Percentiles rank a stretch among this genome's conserved stretches.
phyloP scores from a whole-genome alignment of 2,113 vertebrate genomes.

The Acrocephalus arundinaceus region DNA sequence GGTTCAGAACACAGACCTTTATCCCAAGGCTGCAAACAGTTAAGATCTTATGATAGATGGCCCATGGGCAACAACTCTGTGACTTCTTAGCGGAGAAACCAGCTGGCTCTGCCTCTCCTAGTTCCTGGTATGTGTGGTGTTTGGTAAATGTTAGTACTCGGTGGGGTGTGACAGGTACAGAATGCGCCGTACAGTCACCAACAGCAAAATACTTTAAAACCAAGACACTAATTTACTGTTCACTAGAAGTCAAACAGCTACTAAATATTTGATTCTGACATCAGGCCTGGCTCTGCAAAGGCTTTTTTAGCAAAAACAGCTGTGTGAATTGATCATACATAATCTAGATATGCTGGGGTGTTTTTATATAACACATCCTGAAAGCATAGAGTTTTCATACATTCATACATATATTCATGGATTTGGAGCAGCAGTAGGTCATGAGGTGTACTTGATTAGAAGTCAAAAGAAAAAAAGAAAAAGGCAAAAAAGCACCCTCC shows the following conservation, averaged over 20 bases:
- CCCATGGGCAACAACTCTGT: not conserved
- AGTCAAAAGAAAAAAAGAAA: not conserved
- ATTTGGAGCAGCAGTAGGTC: slow-evolving; percentile 28
- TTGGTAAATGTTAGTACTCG: slow-evolving; percentile 8
- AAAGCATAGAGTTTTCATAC: slow-evolving; percentile 7
- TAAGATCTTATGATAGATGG: not conserved
- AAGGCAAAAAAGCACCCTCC: not conserved
- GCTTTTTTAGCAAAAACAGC: slow-evolving; percentile 15
- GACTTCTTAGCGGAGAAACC: not conserved
- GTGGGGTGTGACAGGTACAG: slow-evolving; percentile 41
- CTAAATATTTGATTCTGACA: slow-evolving; percentile 14
- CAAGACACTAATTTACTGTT: not conserved
- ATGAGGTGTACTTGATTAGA: slow-evolving; percentile 13
- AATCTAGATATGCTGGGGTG: slow-evolving; percentile 1
- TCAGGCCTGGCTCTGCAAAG: not conserved
- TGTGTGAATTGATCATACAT: not conserved
- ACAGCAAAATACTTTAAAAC: not conserved
- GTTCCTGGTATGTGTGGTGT: not conserved
- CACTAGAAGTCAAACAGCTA: not conserved
- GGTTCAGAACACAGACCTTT: not conserved
- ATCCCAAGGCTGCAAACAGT: not conserved
- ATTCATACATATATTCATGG: slow-evolving; percentile 41
- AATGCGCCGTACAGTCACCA: not conserved
- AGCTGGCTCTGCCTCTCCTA: slow-evolving; percentile 2
- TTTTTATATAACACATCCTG: slow-evolving; percentile 33